Evolutionary conservation across 2,888 invertebrate genomes (phyloP).

Genomic region (Eulithis testata): DNA sequence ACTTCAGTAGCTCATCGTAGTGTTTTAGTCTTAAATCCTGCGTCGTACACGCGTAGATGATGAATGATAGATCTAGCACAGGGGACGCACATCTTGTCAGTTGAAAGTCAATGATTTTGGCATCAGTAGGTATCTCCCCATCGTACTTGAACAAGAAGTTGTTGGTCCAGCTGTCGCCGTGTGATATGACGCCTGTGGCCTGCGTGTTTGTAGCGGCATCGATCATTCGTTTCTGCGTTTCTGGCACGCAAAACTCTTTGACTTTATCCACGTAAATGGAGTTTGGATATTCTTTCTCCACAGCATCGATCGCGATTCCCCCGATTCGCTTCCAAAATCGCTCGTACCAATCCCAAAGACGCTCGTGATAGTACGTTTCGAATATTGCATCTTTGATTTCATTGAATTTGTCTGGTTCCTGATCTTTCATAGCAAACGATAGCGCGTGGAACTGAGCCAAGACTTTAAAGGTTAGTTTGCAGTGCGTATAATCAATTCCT

Average conservation of each 20-base stretch:
- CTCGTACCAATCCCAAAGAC: slow-evolving; percentile 83
- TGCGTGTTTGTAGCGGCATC: slow-evolving; percentile 63
- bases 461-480: slow-evolving; percentile 75
- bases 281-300: slow-evolving; percentile 86
- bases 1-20: slow-evolving; percentile 84
- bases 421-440: slow-evolving; percentile 84
- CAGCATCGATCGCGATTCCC: slow-evolving; percentile 85
- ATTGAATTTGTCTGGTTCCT: slow-evolving; percentile 78
- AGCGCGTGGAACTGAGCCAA: slow-evolving; percentile 85
- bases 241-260: slow-evolving; percentile 79
- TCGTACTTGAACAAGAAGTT: slow-evolving; percentile 86
- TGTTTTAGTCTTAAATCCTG: slow-evolving; percentile 81
- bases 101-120: slow-evolving; percentile 89
- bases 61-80: slow-evolving; percentile 84
- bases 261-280: slow-evolving; percentile 84
- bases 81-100: slow-evolving; percentile 85
- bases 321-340: slow-evolving; percentile 80
- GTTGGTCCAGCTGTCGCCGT: slow-evolving; percentile 91
- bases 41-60: slow-evolving; percentile 84
- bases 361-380: slow-evolving; percentile 85
- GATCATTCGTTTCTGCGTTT: slow-evolving; percentile 78
- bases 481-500: slow-evolving; percentile 80
- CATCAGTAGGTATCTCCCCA: slow-evolving; percentile 58
- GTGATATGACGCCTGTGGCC: slow-evolving; percentile 85
- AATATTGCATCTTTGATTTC: slow-evolving; percentile 65